These are phyloP conservation scores for Agapornis roseicollis DNA, from an alignment of 2,113 vertebrate species.

Conservation along the genomic window DNA sequence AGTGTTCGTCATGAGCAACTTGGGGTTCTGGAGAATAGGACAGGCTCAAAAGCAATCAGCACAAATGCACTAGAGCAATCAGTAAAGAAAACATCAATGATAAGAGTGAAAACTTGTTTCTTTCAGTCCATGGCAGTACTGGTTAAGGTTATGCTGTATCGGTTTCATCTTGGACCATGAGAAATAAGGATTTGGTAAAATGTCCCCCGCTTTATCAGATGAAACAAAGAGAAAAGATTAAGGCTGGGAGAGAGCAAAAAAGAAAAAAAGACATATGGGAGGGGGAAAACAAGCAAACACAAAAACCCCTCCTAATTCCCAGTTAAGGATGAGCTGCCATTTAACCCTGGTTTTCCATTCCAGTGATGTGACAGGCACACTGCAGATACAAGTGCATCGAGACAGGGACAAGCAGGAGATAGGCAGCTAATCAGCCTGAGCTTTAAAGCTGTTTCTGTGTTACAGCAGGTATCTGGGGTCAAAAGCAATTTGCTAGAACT, in stretches of 20 bases:
- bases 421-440: neutral
- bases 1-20: neutral
- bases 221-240: neutral
- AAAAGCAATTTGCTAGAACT: neutral
- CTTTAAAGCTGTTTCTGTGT: neutral
- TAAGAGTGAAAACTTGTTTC: neutral
- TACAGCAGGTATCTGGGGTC: neutral
- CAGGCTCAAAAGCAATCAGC: neutral
- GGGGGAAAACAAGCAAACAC: neutral
- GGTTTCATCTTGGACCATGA: neutral
- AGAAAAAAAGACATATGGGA: neutral
- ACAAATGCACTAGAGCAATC: neutral
- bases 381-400: rapidly evolving
- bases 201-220: neutral
- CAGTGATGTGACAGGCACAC: neutral
- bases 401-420: neutral
- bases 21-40: neutral
- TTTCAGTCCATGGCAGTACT: neutral
- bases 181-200: neutral
- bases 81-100: neutral
- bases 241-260: neutral
- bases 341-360: neutral
- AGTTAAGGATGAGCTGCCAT: neutral
- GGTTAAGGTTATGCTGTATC: neutral
- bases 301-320: neutral